phyloP scores from a whole-genome alignment of 2,888 invertebrate species.

The Drosophila rellima region DNA sequence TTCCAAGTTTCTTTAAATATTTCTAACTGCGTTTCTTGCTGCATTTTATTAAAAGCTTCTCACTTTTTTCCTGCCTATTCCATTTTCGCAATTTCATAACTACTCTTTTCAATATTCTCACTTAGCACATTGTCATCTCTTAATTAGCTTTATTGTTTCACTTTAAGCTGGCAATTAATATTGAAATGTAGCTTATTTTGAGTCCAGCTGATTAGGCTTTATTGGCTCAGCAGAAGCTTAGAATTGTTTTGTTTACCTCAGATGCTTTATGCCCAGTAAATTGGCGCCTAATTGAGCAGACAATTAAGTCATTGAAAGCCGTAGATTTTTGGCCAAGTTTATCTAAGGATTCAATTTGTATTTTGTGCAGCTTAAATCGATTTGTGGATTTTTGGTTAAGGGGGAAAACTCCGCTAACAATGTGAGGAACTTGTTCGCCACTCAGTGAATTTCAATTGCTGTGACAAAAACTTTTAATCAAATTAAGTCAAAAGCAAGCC shows the following conservation, averaged over 20 bases:
- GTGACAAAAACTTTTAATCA: slow-evolving; percentile 74
- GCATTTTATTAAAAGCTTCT: neutral
- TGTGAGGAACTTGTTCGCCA: slow-evolving; percentile 30
- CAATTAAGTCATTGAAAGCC: slow-evolving; percentile 70
- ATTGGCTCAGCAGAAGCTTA: slow-evolving; percentile 25
- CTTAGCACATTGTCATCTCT: neutral
- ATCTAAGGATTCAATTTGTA: slow-evolving; percentile 51
- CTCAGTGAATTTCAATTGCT: slow-evolving; percentile 41
- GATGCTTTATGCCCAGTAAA: slow-evolving; percentile 28
- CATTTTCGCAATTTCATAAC: neutral
- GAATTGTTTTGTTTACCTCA: slow-evolving; percentile 33
- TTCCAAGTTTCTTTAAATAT: neutral
- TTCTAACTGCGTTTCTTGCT: neutral
- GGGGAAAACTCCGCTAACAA: slow-evolving; percentile 25
- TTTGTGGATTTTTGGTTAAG: slow-evolving; percentile 5
- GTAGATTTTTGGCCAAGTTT: slow-evolving; percentile 31
- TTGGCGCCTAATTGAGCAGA: slow-evolving; percentile 69
- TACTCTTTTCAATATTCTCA: neutral
- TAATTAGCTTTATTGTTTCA: neutral
- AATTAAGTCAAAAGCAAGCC: slow-evolving; percentile 73
- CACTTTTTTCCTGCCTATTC: neutral
- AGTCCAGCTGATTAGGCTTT: slow-evolving; percentile 22
- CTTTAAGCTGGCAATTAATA: neutral
- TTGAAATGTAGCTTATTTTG: slow-evolving; percentile 6
- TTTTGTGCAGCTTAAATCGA: slow-evolving; percentile 42